Conservation (phyloP, 1,140 invertebrate species). For the Drosophila neocordata region DNA sequence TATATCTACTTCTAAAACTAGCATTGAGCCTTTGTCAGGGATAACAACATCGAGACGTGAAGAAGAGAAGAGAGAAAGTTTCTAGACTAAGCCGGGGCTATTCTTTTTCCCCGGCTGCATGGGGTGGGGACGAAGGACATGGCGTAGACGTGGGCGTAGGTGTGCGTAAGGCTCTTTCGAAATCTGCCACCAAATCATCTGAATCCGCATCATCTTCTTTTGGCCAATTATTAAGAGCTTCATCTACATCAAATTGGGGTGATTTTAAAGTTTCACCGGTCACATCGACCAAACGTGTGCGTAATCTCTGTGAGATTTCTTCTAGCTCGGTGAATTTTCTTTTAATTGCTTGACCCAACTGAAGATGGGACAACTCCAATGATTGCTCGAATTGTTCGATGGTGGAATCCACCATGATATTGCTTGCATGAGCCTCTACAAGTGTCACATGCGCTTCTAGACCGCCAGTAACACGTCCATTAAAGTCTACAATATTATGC, state of each 20-base stretch:
- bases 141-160: constrained; percentile 64
- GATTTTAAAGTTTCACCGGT: constrained; percentile 84
- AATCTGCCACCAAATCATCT: constrained; percentile 84
- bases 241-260: constrained; percentile 54
- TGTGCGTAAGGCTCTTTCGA: constrained; percentile 68
- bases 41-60: constrained; percentile 60
- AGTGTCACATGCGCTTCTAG: constrained; percentile 83
- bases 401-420: constrained; percentile 45
- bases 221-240: constrained; percentile 59
- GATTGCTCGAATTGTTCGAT: constrained; percentile 68
- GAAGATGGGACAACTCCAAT: constrained; percentile 59
- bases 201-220: constrained; percentile 83
- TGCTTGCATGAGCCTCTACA: constrained; percentile 4
- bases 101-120: constrained; percentile 47
- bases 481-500: constrained; percentile 87
- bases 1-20: constrained; percentile 64
- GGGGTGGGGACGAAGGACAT: constrained; percentile 27
- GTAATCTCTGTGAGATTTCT: constrained; percentile 85
- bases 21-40: constrained; percentile 63
- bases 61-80: constrained; percentile 29
- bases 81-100: constrained; percentile 54
- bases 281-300: constrained; percentile 84
- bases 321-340: constrained; percentile 86
- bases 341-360: constrained; percentile 83
- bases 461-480: constrained; percentile 85